Conservation (phyloP, 1,140 invertebrate genomes). For the Galendromus occidentalis region DNA sequence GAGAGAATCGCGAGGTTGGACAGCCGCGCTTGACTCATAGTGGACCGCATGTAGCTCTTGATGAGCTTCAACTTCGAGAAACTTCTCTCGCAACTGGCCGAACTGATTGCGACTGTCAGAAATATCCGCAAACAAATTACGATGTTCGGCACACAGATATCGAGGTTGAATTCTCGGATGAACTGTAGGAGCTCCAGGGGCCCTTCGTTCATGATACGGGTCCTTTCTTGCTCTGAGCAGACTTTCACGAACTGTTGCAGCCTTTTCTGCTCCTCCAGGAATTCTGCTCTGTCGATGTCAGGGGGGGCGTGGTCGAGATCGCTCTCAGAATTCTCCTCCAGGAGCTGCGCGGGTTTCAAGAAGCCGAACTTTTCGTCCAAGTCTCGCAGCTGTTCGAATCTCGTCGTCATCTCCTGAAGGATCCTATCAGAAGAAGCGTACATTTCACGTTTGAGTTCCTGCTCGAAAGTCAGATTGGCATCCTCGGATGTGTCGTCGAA, state of each 20-base stretch:
- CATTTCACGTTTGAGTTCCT: constrained; percentile 1
- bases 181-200: constrained; percentile 4
- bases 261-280: constrained; percentile 2
- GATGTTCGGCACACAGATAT: constrained; percentile 10
- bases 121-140: background rate
- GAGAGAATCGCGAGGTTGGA: no score
- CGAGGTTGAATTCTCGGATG: background rate
- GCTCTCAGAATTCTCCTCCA: no score
- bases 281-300: background rate
- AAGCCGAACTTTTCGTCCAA: background rate
- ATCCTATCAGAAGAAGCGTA: background rate
- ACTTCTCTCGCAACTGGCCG: background rate
- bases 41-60: no score
- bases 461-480: background rate
- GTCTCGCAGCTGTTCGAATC: background rate
- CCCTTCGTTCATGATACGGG: background rate
- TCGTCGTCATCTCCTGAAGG: background rate
- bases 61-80: no score
- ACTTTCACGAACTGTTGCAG: background rate
- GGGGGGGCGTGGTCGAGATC: no score
- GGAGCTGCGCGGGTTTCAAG: no score
- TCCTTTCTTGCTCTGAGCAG: background rate
- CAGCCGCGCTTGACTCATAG: no score
- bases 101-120: background rate
- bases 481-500: background rate